phyloP scores from a whole-genome alignment of 2,888 invertebrate species.

The Choristoneura rosaceana region DNA sequence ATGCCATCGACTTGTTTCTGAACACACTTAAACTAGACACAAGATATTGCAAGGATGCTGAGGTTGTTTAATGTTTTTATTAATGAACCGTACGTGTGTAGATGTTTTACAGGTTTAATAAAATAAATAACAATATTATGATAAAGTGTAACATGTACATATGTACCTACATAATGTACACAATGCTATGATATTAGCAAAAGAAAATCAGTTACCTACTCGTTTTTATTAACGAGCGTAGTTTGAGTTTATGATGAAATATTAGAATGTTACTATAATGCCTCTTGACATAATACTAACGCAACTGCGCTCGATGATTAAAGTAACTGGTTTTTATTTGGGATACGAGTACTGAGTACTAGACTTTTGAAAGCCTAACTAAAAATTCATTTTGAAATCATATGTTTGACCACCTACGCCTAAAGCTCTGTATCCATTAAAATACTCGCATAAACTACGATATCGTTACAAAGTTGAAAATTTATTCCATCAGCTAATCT shows the following conservation, averaged over 20 bases:
- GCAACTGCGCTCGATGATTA: not conserved
- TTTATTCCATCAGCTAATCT: slow-evolving; percentile 45
- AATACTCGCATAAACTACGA: slow-evolving; percentile 26
- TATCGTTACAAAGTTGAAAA: slow-evolving; percentile 31
- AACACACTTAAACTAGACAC: not conserved
- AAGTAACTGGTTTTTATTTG: not conserved
- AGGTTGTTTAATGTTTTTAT: not conserved
- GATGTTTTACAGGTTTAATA: not conserved
- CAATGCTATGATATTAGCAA: not conserved
- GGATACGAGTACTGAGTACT: not conserved
- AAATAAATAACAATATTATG: too few species aligned
- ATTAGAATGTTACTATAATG: not conserved
- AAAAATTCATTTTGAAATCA: not conserved
- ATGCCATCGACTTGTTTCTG: too few species aligned
- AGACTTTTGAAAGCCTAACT: not conserved
- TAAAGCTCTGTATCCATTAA: slow-evolving; percentile 19
- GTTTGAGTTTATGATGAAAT: not conserved
- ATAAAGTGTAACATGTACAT: too few species aligned
- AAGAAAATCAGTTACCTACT: not conserved
- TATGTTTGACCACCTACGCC: not conserved
- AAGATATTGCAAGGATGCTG: slow-evolving; percentile 1
- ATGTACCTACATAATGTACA: not conserved
- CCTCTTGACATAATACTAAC: not conserved
- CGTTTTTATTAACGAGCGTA: not conserved
- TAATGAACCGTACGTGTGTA: not conserved